Base-by-base conservation (phyloP, 1,140 invertebrate genomes). In the Aphelenchoides fujianensis region DNA sequence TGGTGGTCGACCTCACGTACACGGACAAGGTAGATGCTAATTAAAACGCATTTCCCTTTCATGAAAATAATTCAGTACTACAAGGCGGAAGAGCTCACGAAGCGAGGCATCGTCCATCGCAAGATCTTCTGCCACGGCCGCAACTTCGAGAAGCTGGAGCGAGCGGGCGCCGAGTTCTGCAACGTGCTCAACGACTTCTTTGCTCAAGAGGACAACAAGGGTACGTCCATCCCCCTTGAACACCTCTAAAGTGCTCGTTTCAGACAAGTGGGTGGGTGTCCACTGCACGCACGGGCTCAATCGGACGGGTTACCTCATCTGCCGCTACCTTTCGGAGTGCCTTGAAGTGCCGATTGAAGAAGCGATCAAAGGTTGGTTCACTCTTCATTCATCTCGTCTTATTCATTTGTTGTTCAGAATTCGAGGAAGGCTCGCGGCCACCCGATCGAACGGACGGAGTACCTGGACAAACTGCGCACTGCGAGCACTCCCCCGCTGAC, bases 281-380 rank as follows among this genome's bases (percentile, higher is more conserved):
- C 92, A 95, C 82, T 95, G 93, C 84, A 94, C 93, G 0, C 92
- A 95, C 84, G 93, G 93, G 7, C 86, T 95, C 1, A 95, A 95
- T 84, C 88, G 93, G 69, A 92, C 92, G 2, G 93, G 93, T 0
- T 95, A 92, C 82, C 88, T 95, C 69, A 89, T 95, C 66, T 94
- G 92, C 76, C 85, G 86, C 76, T 88, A 84, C 72, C 73, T 82
- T 28, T 55, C 69, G 12, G 67, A 62, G 52, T 30, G n/a, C 12
- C 32, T 72, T 27, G 72, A 72, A 23, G 36, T 23, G 1, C 9
- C 64, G 31, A 28, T 68, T 12, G 52, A 66, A 19, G 62, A 68
- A 52, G 72, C 72, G 57, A 27, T 74, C 41, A 0, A 69, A 3
- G 31, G 63, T 66, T 41, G 53, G 27, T 12, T 12, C 1, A 1